Evolutionary conservation across 2,113 vertebrate genomes (phyloP).

Genomic region (Bufo gargarizans): DNA sequence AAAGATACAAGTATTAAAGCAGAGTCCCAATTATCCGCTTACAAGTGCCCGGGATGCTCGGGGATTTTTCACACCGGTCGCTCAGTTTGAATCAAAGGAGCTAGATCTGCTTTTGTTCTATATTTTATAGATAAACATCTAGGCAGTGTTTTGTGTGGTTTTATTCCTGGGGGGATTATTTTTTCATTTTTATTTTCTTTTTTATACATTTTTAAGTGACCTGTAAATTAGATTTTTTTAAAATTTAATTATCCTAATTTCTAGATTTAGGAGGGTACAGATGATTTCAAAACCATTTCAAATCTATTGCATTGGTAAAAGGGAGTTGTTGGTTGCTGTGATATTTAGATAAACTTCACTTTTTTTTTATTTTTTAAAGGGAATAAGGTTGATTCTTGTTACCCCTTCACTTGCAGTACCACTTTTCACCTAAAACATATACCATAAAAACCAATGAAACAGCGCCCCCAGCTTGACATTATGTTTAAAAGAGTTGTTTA

Average conservation of each 20-base stretch:
- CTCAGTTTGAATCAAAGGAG: rapidly evolving
- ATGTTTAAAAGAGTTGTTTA: neutral
- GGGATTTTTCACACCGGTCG: rapidly evolving
- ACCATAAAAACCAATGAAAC: neutral
- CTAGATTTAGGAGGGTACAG: too few species aligned
- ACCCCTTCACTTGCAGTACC: neutral
- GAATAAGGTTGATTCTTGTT: too few species aligned
- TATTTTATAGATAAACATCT: neutral
- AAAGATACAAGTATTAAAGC: neutral
- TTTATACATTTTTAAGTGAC: neutral
- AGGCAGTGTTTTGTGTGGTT: too few species aligned
- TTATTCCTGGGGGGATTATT: neutral
- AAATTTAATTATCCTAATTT: too few species aligned
- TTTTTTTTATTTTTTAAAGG: too few species aligned
- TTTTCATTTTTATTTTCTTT: neutral
- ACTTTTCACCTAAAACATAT: neutral
- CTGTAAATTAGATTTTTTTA: too few species aligned
- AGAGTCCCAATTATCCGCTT: neutral
- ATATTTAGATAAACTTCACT: too few species aligned
- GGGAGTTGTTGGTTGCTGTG: too few species aligned
- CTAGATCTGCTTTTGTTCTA: neutral
- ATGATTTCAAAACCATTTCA: too few species aligned
- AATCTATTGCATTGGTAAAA: too few species aligned
- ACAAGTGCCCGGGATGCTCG: neutral
- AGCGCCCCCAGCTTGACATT: neutral